Evolutionary conservation across 2,888 invertebrate genomes (phyloP).

Genomic region (Cephalotes varians): DNA sequence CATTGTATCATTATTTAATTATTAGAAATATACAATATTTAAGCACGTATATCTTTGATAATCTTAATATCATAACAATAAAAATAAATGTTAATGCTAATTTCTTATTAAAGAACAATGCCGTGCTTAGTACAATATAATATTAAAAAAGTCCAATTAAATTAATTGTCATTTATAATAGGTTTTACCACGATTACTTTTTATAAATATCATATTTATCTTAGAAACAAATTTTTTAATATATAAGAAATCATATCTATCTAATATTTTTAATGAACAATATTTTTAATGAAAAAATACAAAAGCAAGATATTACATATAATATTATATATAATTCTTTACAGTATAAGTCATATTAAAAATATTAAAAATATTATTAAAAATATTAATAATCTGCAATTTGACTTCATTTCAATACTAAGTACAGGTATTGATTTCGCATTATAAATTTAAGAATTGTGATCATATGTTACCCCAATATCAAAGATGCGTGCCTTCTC

Average conservation of each 20-base stretch:
- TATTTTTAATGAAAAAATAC: conserved; percentile 32
- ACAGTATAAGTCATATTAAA: background rate
- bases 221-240: background rate
- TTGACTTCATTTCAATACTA: conserved; percentile 28
- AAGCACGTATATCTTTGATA: conserved; percentile 46
- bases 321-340: background rate
- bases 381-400: conserved; percentile 13
- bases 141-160: background rate
- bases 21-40: conserved; percentile 65
- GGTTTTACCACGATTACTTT: conserved; percentile 19
- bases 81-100: background rate
- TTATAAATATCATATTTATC: conserved; percentile 11
- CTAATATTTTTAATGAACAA: conserved; percentile 24
- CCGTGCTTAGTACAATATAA: conserved; percentile 48
- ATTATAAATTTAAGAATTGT: conserved; percentile 35
- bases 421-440: conserved; percentile 44
- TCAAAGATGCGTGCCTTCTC: conserved; percentile 73
- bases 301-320: background rate
- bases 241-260: background rate
- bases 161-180: conserved; percentile 16
- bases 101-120: conserved; percentile 15
- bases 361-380: background rate
- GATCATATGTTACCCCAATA: conserved; percentile 41
- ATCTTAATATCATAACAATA: conserved; percentile 13
- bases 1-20: conserved; percentile 56